Evolutionary conservation across 2,113 vertebrate species (phyloP).

Genomic region (Colossoma macropomum): DNA sequence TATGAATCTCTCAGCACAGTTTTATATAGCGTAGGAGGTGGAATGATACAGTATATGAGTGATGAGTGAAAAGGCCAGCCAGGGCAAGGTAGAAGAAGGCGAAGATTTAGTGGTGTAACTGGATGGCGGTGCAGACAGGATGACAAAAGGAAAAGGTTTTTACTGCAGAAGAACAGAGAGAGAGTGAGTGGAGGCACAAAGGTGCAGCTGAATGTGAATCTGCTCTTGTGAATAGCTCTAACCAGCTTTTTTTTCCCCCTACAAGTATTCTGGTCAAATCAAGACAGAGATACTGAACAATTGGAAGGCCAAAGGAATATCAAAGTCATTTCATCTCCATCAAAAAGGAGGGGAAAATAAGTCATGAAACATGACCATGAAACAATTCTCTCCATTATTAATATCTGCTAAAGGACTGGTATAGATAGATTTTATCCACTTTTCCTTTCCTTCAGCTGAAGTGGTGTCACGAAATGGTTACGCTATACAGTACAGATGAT

Average conservation of each 20-base stretch:
- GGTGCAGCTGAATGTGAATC: neutral
- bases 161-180: neutral
- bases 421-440: neutral
- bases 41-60: neutral
- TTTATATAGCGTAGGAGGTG: constrained; percentile 9
- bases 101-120: constrained; percentile 2
- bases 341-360: neutral
- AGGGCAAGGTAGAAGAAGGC: neutral
- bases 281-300: neutral
- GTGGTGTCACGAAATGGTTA: neutral
- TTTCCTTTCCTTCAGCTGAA: neutral
- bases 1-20: constrained; percentile 10
- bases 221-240: neutral
- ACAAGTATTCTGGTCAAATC: neutral
- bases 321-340: neutral
- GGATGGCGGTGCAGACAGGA: neutral
- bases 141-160: neutral
- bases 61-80: constrained; percentile 11
- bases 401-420: neutral
- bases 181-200: neutral
- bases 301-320: neutral
- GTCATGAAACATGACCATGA: constrained; percentile 7
- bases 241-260: neutral
- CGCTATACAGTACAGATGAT: neutral
- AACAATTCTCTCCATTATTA: neutral